Base-by-base conservation (phyloP, 2,888 invertebrate species). In the Petrolisthes cinctipes region DNA sequence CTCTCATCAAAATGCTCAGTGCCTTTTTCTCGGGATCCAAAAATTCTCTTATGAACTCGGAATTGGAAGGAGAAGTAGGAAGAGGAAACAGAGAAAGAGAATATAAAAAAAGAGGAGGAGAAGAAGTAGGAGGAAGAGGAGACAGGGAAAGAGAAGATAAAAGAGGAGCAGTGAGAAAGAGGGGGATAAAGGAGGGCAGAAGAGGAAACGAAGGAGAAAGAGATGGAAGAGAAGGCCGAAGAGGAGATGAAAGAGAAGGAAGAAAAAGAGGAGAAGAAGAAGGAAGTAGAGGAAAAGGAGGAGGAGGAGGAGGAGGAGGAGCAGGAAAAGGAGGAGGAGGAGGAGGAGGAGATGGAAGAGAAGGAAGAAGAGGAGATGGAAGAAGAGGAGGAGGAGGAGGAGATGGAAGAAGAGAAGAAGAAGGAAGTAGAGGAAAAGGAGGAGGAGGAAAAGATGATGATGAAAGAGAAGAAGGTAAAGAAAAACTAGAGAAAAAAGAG, bases 131-230 rank as follows among this genome's bases (percentile, higher is more conserved):
- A 79, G 54, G 54, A 54, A 54, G 78, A 54, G 78, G n/a, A n/a
- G 54, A n/a, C n/a, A n/a, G n/a, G n/a, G n/a, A n/a, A n/a, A n/a
- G n/a, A n/a, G n/a, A n/a, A n/a, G n/a, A n/a, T n/a, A n/a, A n/a
- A n/a, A n/a, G 78, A 79, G 53, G 54, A 54, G 54, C n/a, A 79
- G 54, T n/a, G 20, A 54, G 54, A 14, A 54, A 53, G 54, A 23
- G 56, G 57, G n/a, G 57, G 23, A 57, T n/a, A n/a, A n/a, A n/a
- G n/a, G n/a, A n/a, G n/a, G n/a, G n/a, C n/a, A n/a, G n/a, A n/a
- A n/a, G n/a, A n/a, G n/a, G n/a, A n/a, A n/a, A n/a, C n/a, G 57
- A 23, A 56, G 56, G 80, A 80, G 80, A 56, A 57, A 56, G 54
- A 53, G 54, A 23, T n/a, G 56, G 80, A 80, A 11, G 56, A 20